These are phyloP conservation scores for Melanostoma scalare DNA, from an alignment of 2,888 invertebrate species.

Conservation along the genomic window DNA sequence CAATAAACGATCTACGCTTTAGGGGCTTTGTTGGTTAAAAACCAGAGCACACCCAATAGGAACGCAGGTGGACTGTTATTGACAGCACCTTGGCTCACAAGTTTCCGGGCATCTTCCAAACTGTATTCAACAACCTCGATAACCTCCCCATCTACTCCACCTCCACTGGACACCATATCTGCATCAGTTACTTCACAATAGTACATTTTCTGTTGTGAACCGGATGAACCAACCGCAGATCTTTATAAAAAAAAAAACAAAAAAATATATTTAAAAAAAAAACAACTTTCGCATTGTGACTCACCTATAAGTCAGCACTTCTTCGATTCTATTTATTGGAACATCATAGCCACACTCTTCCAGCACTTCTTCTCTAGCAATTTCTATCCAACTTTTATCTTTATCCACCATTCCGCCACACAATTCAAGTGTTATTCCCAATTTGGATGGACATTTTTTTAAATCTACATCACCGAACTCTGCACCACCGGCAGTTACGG, in stretches of 20 bases:
- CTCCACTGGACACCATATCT: constrained; percentile 89
- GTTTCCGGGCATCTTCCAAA: constrained; percentile 86
- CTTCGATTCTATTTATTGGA: constrained; percentile 85
- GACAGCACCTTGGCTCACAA: constrained; percentile 84
- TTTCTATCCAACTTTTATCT: constrained; percentile 87
- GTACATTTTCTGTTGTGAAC: constrained; percentile 90
- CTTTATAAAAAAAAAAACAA: constrained; percentile 82
- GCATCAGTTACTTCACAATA: constrained; percentile 95
- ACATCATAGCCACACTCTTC: constrained; percentile 98
- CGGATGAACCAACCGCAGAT: constrained; percentile 90
- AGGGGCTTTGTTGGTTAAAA: constrained; percentile 85
- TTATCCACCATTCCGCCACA: constrained; percentile 98
- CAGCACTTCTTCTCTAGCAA: constrained; percentile 91
- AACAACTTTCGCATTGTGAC: neutral
- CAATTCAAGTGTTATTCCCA: constrained; percentile 93
- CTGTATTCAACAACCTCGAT: constrained; percentile 95
- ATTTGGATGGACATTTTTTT: constrained; percentile 86
- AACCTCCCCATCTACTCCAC: constrained; percentile 92
- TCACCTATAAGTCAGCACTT: constrained; percentile 88
- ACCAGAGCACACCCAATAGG: constrained; percentile 91
- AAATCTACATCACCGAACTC: constrained; percentile 84
- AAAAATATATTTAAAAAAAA: neutral
- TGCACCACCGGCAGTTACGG: constrained; percentile 84
- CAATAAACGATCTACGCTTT: constrained; percentile 46
- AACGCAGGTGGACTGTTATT: constrained; percentile 90